These are phyloP conservation scores for Epirrhoe alternata DNA, from an alignment of 2,888 invertebrate genomes.

Conservation along the genomic window DNA sequence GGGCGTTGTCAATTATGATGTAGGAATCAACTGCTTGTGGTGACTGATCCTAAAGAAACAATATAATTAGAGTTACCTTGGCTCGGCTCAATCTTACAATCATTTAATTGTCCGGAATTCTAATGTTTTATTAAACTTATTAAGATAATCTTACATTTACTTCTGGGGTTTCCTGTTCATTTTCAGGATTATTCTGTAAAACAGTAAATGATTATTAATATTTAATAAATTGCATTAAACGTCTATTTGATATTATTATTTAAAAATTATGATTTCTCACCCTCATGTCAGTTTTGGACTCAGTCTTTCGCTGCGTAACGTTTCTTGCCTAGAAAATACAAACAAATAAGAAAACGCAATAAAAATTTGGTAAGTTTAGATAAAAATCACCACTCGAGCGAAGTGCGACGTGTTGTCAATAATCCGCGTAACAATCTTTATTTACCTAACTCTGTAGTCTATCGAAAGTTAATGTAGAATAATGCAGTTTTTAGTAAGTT, in stretches of 20 bases:
- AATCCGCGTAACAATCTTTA: no score
- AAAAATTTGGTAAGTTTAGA: neutral
- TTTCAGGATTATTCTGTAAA: slow-evolving; percentile 24
- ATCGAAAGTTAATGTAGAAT: no score
- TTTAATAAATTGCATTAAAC: neutral
- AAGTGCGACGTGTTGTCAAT: no score
- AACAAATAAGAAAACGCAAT: neutral
- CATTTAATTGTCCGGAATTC: neutral
- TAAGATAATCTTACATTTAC: slow-evolving; percentile 10
- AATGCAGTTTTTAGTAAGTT: no score
- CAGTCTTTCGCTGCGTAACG: slow-evolving; percentile 24
- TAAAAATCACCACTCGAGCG: no score
- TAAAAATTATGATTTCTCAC: slow-evolving; percentile 8
- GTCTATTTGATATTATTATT: no score
- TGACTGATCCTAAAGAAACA: slow-evolving; percentile 5
- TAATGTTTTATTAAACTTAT: neutral
- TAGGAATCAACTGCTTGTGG: slow-evolving; percentile 19
- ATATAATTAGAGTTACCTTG: neutral
- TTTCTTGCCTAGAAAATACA: slow-evolving; percentile 25
- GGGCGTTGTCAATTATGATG: slow-evolving; percentile 21
- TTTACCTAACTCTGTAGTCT: no score
- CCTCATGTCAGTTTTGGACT: slow-evolving; percentile 28
- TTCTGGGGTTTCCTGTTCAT: slow-evolving; percentile 11
- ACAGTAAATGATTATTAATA: neutral
- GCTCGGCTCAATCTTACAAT: neutral